Conservation (phyloP, 2,113 vertebrate genomes). For the Ardeotis arabs region DNA sequence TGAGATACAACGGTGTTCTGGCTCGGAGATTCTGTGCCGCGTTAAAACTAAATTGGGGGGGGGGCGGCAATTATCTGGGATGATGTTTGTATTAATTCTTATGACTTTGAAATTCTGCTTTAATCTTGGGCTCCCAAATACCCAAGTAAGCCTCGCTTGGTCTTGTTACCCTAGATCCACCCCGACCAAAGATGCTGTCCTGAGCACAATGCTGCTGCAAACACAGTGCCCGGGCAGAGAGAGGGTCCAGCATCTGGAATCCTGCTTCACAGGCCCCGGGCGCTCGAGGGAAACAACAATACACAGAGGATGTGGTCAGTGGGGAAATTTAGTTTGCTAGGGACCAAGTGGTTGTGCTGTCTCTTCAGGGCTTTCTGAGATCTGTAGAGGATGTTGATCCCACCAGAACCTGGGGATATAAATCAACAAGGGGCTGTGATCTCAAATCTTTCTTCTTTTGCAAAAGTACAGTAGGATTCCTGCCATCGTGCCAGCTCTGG, state of each 20-base stretch:
- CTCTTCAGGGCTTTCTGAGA: constrained; percentile 32
- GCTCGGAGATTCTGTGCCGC: neutral
- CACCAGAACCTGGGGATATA: neutral
- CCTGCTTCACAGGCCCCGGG: neutral
- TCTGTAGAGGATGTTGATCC: neutral
- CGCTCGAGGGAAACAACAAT: neutral
- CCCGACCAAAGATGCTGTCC: neutral
- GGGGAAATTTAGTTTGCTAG: neutral
- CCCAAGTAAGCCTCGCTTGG: neutral
- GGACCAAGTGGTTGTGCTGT: neutral
- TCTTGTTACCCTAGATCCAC: neutral
- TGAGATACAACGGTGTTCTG: neutral
- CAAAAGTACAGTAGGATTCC: neutral
- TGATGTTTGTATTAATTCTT: neutral
- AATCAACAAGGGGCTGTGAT: neutral
- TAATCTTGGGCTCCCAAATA: neutral
- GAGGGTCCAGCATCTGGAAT: constrained; percentile 31
- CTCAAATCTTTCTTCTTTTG: neutral
- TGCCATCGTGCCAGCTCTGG: neutral
- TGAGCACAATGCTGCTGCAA: neutral
- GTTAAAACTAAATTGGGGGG: neutral
- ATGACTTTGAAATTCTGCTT: neutral
- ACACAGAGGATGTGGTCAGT: neutral
- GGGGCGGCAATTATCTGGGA: neutral
- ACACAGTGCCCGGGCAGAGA: neutral